Conservation (phyloP, 2,113 vertebrate genomes). For the Actenoides hombroni region DNA sequence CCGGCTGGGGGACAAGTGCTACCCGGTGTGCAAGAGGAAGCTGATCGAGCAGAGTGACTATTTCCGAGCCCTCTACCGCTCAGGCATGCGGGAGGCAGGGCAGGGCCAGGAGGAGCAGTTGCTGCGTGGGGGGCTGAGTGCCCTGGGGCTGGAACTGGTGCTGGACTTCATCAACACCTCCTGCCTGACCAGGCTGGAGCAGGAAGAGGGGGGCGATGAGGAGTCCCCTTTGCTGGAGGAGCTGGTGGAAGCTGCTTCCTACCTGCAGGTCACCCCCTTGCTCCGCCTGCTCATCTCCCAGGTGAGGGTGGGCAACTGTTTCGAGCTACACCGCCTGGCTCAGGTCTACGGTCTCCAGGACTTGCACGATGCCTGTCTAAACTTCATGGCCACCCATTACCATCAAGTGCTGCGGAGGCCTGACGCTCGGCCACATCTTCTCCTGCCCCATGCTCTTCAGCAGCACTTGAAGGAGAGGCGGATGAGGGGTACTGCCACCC, state of each 20-base stretch:
- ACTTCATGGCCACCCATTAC: slow-evolving; percentile 86
- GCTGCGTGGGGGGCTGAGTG: slow-evolving; percentile 90
- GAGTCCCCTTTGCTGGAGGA: slow-evolving; percentile 79
- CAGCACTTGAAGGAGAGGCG: slow-evolving; percentile 83
- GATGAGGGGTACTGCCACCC: slow-evolving; percentile 83
- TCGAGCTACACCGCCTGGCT: slow-evolving; percentile 87
- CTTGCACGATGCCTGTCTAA: slow-evolving; percentile 82
- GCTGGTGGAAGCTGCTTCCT: slow-evolving; percentile 91
- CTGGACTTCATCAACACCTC: slow-evolving; percentile 90
- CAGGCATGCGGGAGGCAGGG: slow-evolving; percentile 90
- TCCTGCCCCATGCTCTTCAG: slow-evolving; percentile 69
- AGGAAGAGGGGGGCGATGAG: slow-evolving; percentile 49
- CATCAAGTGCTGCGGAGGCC: slow-evolving; percentile 86
- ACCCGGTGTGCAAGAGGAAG: slow-evolving; percentile 88
- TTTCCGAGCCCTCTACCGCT: slow-evolving; percentile 92
- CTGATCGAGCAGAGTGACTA: slow-evolving; percentile 95
- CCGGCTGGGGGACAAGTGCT: slow-evolving; percentile 85
- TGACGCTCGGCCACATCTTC: slow-evolving; percentile 75
- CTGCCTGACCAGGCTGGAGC: slow-evolving; percentile 47
- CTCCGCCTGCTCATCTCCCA: slow-evolving; percentile 86
- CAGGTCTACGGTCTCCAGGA: slow-evolving; percentile 90
- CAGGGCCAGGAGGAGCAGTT: slow-evolving; percentile 84
- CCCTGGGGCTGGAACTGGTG: slow-evolving; percentile 88
- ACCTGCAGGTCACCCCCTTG: slow-evolving; percentile 90
- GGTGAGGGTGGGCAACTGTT: slow-evolving; percentile 86